phyloP scores from a whole-genome alignment of 2,888 invertebrate genomes.

The Thymelicus lineola region DNA sequence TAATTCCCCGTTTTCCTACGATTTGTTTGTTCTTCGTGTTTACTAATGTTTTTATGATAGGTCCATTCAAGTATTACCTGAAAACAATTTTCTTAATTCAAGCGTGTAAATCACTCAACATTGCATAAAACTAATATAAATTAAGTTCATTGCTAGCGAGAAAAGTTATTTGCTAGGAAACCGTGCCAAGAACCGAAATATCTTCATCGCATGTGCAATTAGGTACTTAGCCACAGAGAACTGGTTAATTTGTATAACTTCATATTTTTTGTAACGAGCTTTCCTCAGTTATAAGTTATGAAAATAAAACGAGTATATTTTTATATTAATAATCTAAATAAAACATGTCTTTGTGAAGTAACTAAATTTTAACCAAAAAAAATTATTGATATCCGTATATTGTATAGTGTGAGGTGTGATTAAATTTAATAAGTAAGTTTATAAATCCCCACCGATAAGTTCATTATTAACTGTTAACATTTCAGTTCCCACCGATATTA shows the following conservation, averaged over 20 bases:
- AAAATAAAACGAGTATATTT: no score
- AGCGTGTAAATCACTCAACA: slow-evolving; percentile 10
- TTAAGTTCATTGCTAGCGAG: slow-evolving; percentile 35
- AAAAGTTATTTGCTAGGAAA: slow-evolving; percentile 31
- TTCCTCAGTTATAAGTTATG: no score
- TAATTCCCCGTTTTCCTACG: no score
- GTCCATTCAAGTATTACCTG: background rate
- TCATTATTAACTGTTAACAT: no score
- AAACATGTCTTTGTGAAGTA: no score
- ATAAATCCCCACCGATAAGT: no score
- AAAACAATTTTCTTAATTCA: background rate
- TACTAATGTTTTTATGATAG: background rate
- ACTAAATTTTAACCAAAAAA: no score
- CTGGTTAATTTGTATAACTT: slow-evolving; percentile 4
- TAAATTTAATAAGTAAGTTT: no score
- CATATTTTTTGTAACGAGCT: background rate
- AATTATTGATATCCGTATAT: no score
- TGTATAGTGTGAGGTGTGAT: no score
- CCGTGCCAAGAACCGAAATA: slow-evolving; percentile 33
- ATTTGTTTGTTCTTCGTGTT: background rate
- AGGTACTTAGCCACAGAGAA: slow-evolving; percentile 21
- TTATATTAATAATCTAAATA: no score
- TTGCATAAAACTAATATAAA: slow-evolving; percentile 38
- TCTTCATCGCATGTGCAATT: slow-evolving; percentile 41
- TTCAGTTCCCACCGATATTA: no score